Conservation (phyloP, 2,888 invertebrate genomes). For the Allophyes oxyacanthae region DNA sequence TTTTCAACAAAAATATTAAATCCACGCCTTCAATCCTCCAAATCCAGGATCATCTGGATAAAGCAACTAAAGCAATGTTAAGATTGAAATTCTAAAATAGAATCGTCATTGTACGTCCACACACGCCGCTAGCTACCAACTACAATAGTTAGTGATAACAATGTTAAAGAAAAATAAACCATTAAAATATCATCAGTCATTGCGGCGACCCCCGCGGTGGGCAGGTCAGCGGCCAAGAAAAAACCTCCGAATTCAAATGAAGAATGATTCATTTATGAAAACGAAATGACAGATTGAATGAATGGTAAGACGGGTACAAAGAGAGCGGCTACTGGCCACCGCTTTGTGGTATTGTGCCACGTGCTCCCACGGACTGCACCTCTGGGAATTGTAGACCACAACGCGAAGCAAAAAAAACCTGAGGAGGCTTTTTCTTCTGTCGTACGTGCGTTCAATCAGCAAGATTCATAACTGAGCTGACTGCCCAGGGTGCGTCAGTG, state of each 20-base stretch:
- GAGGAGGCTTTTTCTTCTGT: not conserved
- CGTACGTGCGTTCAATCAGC: too few species aligned
- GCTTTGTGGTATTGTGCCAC: conserved; percentile 73
- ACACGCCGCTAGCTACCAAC: conserved; percentile 64
- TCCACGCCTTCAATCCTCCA: too few species aligned
- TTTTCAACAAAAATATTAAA: too few species aligned
- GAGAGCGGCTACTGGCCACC: conserved; percentile 78
- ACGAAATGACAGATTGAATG: conserved; percentile 88
- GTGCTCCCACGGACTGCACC: conserved; percentile 68
- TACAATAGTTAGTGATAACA: conserved; percentile 85
- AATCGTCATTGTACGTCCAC: conserved; percentile 52
- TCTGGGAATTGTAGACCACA: conserved; percentile 55
- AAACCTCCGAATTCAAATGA: conserved; percentile 86
- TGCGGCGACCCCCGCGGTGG: conserved; percentile 83
- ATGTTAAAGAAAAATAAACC: conserved; percentile 88
- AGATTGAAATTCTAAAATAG: conserved; percentile 39
- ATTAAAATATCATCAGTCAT: conserved; percentile 88
- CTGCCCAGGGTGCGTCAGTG: too few species aligned
- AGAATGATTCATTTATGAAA: conserved; percentile 89
- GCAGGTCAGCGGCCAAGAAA: conserved; percentile 85
- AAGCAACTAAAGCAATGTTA: conserved; percentile 15
- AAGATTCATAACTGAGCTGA: too few species aligned
- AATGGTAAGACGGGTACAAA: conserved; percentile 78
- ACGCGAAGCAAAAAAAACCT: conserved; percentile 18
- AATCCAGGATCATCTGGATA: not conserved